Conservation (phyloP, 2,888 invertebrate genomes). For the Pollenia amentaria region DNA sequence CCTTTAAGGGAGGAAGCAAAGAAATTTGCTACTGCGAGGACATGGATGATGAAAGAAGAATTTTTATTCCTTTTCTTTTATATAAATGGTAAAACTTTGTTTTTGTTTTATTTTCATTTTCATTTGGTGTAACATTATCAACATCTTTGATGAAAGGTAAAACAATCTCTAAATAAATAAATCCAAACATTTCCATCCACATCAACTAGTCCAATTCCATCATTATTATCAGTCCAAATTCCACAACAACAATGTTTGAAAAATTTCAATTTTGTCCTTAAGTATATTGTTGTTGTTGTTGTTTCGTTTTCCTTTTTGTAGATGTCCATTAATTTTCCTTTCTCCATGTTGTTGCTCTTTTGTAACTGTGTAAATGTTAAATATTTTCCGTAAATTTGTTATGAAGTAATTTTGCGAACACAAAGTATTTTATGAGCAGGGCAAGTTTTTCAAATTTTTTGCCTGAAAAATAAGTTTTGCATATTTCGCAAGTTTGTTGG, state of each 20-base stretch:
- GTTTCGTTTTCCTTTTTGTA: conserved; percentile 22
- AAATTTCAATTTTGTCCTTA: conserved; percentile 55
- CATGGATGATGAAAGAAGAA: background rate
- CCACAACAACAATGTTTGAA: conserved; percentile 4
- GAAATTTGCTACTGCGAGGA: background rate
- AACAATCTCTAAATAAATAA: background rate
- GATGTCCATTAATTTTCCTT: conserved; percentile 46
- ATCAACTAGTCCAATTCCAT: background rate
- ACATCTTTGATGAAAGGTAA: conserved; percentile 54
- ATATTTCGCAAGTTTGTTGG: too few species aligned
- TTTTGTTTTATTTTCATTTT: conserved; percentile 4
- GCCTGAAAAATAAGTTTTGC: too few species aligned
- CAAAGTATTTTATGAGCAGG: too few species aligned
- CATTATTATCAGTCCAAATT: conserved; percentile 23
- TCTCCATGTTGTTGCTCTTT: background rate
- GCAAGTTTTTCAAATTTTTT: too few species aligned
- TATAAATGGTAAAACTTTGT: conserved; percentile 36
- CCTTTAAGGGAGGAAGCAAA: conserved; percentile 20
- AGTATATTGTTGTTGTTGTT: background rate
- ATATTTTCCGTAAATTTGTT: conserved; percentile 44
- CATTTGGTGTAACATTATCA: conserved; percentile 28
- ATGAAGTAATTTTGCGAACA: conserved; percentile 29
- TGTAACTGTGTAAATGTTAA: conserved; percentile 47
- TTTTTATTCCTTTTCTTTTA: conserved; percentile 26
- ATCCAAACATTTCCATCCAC: background rate